Evolutionary conservation across 2,113 vertebrate species (phyloP).

Genomic region (Notarius lentiginosus): DNA sequence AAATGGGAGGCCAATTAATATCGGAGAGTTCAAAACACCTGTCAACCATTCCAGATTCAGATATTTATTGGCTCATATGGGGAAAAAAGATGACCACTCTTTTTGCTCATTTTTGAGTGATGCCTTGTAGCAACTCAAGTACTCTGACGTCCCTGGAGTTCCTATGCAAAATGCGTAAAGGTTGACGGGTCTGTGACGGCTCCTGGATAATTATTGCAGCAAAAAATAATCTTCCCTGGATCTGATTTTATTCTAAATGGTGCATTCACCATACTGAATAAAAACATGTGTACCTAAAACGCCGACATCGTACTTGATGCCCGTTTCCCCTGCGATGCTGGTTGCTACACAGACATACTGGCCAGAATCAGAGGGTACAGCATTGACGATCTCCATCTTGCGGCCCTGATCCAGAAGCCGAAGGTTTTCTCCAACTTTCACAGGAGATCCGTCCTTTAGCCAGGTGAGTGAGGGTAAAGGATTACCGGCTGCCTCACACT

Average conservation of each 20-base stretch:
- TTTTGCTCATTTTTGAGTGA: neutral
- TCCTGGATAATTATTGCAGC: neutral
- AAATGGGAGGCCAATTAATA: neutral
- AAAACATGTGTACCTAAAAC: constrained; percentile 79
- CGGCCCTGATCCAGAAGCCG: constrained; percentile 79
- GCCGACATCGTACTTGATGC: constrained; percentile 86
- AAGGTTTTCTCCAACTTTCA: constrained; percentile 73
- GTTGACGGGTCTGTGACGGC: neutral
- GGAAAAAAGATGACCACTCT: neutral
- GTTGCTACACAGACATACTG: constrained; percentile 89
- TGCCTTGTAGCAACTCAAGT: neutral
- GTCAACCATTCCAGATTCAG: neutral
- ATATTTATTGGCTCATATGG: neutral
- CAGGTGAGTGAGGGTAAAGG: constrained; percentile 88
- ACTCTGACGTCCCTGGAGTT: neutral
- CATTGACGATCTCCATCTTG: constrained; percentile 80
- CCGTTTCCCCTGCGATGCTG: constrained; percentile 89
- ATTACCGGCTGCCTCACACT: constrained; percentile 86
- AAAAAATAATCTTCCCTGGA: neutral
- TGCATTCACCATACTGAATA: neutral
- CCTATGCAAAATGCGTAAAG: neutral
- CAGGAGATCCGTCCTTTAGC: constrained; percentile 87
- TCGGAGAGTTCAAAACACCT: neutral
- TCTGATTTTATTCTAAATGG: neutral
- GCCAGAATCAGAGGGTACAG: constrained; percentile 73